Evolutionary conservation across 2,113 vertebrate species (phyloP), one percentile per base, ranked within the genome.

Genomic region (Empidonax traillii): DNA sequence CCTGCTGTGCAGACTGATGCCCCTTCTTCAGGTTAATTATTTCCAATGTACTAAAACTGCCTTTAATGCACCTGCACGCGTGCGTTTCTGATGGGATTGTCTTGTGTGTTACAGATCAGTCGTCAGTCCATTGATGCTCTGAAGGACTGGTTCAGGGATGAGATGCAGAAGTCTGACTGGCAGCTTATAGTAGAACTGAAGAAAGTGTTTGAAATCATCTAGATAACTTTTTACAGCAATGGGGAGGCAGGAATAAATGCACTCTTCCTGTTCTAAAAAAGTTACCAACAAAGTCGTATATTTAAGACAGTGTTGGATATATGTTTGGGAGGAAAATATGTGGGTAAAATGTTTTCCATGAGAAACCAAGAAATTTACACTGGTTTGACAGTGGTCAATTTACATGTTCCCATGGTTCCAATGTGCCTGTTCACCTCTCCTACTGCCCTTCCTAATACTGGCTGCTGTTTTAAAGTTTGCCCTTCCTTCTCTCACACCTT

Each of bases 131-230:
- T 99, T 12, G 99, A 99, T 37, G 99, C 99, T 8, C 98, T 99
- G 96, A 99, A 99, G 97, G 99, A 99, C 98, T 99, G 99, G 99
- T 99, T 99, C 98, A 98, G 99, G 97, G 99, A 99, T 20, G 99
- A 99, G 93, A 99, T 99, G 99, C 98, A 98, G 98, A 99, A 99
- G 93, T 97, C 98, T 20, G 99, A 99, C 93, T 99, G 99, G 99
- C 99, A 99, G 98, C 99, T 99, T 93, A 99, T 99, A 96, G 98
- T 99, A 98, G 99, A 99, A 96, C 98, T 99, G 96, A 99, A 99
- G 98, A 99, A 99, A 97, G 99, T 99, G 74, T 99, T 99, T 95
- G 99, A 99, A 97, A 99, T 99, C 97, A 99, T 99, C 98, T 99
- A 98, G 98, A 5, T 56, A 65, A 76, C 88, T 96, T 82, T 94